A percentile compares a stretch with the other conserved stretches of the same genome.
phyloP scores from a whole-genome alignment of 2,888 invertebrate genomes.

The Cerastoderma edule region DNA sequence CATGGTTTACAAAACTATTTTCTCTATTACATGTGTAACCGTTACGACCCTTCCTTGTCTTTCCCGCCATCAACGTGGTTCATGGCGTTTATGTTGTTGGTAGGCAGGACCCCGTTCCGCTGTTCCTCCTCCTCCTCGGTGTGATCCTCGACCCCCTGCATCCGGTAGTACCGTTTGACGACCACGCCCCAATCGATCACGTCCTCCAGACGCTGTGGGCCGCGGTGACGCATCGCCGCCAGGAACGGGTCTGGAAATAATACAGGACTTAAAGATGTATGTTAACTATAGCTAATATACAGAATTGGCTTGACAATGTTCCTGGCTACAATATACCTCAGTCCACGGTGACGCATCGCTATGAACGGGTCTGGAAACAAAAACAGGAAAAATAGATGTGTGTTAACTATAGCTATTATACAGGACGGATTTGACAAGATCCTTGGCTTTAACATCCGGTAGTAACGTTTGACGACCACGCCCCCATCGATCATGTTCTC shows the following conservation, averaged over 20 bases:
- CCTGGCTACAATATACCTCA: no score
- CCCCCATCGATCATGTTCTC: conserved; percentile 82
- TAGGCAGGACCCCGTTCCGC: conserved; percentile 32
- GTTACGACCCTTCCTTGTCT: conserved; percentile 16
- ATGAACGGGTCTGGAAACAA: conserved; percentile 60
- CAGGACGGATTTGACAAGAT: no score
- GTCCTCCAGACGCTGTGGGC: conserved; percentile 80
- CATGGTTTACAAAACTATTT: no score
- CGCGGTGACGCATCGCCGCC: conserved; percentile 53
- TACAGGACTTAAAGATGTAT: no score
- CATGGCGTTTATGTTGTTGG: conserved; percentile 18
- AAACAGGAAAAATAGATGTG: no score
- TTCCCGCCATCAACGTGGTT: conserved; percentile 38
- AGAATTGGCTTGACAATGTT: no score
- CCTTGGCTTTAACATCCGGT: no score
- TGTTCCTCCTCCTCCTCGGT: conserved; percentile 46
- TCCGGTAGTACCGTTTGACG: conserved; percentile 76
- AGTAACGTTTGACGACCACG: conserved; percentile 79
- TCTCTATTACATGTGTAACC: no score
- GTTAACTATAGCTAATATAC: no score
- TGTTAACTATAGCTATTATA: no score
- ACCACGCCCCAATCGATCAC: conserved; percentile 82
- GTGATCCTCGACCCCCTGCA: conserved; percentile 66
- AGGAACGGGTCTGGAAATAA: conserved; percentile 59
- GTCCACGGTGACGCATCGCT: conserved; percentile 57